Base-by-base conservation (phyloP, 2,797 vertebrate genomes). In the Pseudochirops corinnae region DNA sequence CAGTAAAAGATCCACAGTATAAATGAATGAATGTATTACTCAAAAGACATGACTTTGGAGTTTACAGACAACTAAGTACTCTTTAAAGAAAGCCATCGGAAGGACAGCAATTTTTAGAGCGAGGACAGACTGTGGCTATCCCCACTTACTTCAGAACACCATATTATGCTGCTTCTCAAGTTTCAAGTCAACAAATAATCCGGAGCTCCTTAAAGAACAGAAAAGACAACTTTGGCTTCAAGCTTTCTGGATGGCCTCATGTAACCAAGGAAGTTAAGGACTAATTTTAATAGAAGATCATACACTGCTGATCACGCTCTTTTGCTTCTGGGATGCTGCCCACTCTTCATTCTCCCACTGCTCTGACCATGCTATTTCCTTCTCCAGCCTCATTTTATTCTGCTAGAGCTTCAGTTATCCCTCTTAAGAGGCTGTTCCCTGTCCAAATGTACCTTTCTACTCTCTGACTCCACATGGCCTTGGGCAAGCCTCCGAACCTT, bases 171-270 rank as follows among this genome's bases (percentile, higher is more conserved):
- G 39, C 21, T 87, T 50, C 74, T 87, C 39, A 50, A 87, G 95
- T 93, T 95, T 93, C 56, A 91, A 94, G 13, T 90, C 90, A 87
- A 97, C 94, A 53, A 92, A 97, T 93, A 96, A n/a, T 55, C 90
- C 24, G 18, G 62, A 52, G 33, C 6, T 95, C 94, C 93, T 56
- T 90, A 2, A 2, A 10, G 18, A 91, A 87, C 21, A 87, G 24
- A 90, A 94, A 95, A 60, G 67, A 91, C 28, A 97, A 46, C 28
- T 95, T 96, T 92, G 93, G 26, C 87, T 74, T 57, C 74, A 62
- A 96, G 56, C 31, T 90, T 92, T 94, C 46, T 13, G 91, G 91
- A 95, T 92, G 90, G 55, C 0, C 39, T 95, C 18, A n/a, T 24
- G 74, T 82, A 82, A 82, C 93, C 90, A 94, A 92, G 57, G 39